Evolutionary conservation across 1,140 invertebrate species (phyloP).

Genomic region (Diabrotica virgifera): DNA sequence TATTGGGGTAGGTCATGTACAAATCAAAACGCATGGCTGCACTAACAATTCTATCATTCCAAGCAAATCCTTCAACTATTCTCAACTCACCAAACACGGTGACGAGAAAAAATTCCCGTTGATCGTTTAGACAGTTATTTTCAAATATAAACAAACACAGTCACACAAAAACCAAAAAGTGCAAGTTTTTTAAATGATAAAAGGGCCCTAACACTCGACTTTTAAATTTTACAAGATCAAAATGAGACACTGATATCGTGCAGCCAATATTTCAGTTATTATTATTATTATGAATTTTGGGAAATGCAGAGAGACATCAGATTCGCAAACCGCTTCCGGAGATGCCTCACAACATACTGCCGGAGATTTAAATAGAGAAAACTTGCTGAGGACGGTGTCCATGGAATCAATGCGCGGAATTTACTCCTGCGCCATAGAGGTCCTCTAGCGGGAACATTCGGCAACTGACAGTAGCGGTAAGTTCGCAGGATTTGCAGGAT

Average conservation of each 20-base stretch:
- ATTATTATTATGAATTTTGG: neutral
- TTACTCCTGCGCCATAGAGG: conserved; percentile 37
- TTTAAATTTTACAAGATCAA: neutral
- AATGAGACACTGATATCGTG: neutral
- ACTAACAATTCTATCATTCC: neutral
- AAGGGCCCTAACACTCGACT: conserved; percentile 1
- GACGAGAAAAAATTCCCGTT: conserved; percentile 18
- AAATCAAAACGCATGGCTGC: neutral
- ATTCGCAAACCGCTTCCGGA: conserved; percentile 18
- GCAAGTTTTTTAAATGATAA: neutral
- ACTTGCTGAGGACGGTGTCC: conserved; percentile 32
- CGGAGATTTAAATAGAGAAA: conserved; percentile 20
- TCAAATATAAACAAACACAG: conserved; percentile 14
- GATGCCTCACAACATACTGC: conserved; percentile 28
- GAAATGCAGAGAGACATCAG: neutral
- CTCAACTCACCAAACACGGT: conserved; percentile 35
- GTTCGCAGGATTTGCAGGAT: conserved; percentile 10
- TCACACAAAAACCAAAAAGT: neutral
- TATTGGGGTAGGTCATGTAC: neutral
- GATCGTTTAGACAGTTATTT: conserved; percentile 5
- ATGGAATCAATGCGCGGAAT: conserved; percentile 40
- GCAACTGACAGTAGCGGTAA: conserved; percentile 20
- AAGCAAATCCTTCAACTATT: neutral
- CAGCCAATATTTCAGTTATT: neutral
- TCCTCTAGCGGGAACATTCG: conserved; percentile 27